phyloP scores from a whole-genome alignment of 2,888 invertebrate species.

The Acronicta aceris region DNA sequence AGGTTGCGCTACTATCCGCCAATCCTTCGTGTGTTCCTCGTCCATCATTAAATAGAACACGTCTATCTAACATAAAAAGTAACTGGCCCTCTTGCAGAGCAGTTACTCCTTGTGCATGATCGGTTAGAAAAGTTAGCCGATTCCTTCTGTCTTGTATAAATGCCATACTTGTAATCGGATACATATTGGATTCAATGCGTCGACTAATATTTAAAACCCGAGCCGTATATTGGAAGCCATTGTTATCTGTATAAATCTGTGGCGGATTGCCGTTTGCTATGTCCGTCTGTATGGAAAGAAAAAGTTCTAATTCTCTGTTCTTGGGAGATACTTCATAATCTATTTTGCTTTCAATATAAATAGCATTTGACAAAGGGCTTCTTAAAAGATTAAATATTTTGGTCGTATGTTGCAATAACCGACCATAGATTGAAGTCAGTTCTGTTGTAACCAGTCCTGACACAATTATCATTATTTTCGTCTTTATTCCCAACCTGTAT shows the following conservation, averaged over 20 bases:
- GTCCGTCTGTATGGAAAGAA: constrained; percentile 96
- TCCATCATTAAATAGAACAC: constrained; percentile 97
- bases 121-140: constrained; percentile 94
- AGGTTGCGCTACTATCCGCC: constrained; percentile 94
- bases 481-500: constrained; percentile 89
- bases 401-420: constrained; percentile 93
- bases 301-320: constrained; percentile 96
- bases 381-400: constrained; percentile 93
- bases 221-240: constrained; percentile 96
- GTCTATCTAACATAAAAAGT: constrained; percentile 97
- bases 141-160: constrained; percentile 93
- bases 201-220: constrained; percentile 93
- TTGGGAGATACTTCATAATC: constrained; percentile 95
- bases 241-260: constrained; percentile 95
- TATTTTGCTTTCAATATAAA: constrained; percentile 94
- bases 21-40: constrained; percentile 98
- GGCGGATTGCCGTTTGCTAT: constrained; percentile 94
- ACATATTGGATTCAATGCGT: constrained; percentile 97
- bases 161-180: constrained; percentile 96
- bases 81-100: constrained; percentile 96
- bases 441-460: constrained; percentile 95
- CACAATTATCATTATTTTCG: constrained; percentile 92
- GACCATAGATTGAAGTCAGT: constrained; percentile 94
- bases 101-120: constrained; percentile 97
- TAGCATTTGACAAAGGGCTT: constrained; percentile 91